Conservation (phyloP, 2,888 invertebrate genomes). For the Drosophila villosipedis region DNA sequence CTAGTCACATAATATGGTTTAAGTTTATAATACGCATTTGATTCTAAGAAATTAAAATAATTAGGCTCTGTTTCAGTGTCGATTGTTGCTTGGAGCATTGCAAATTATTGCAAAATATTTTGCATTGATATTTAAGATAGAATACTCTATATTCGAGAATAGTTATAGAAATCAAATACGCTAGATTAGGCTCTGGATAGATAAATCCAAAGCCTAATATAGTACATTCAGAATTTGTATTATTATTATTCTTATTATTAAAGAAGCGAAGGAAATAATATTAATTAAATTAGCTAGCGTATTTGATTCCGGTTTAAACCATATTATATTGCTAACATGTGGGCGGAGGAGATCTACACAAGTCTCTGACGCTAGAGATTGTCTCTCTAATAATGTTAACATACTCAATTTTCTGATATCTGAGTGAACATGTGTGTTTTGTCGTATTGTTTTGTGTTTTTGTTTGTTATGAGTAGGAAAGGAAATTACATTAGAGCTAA, state of each 20-base stretch:
- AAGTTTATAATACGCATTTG: constrained; percentile 74
- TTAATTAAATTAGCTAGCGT: constrained; percentile 65
- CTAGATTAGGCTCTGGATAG: constrained; percentile 45
- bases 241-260: constrained; percentile 1
- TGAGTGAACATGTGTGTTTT: constrained; percentile 20
- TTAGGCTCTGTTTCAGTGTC: constrained; percentile 44
- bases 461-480: constrained; percentile 36
- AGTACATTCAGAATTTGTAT: constrained; percentile 41
- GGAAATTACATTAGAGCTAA: constrained; percentile 70
- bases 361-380: constrained; percentile 39
- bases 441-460: constrained; percentile 29
- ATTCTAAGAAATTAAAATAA: constrained; percentile 77
- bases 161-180: constrained; percentile 73
- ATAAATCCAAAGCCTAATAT: constrained; percentile 54
- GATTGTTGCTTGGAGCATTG: constrained; percentile 68
- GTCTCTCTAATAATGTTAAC: constrained; percentile 27
- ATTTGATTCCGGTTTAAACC: constrained; percentile 78
- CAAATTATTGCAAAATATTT: constrained; percentile 52
- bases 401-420: constrained; percentile 31
- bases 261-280: constrained; percentile 27
- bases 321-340: constrained; percentile 74
- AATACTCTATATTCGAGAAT: constrained; percentile 68
- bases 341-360: constrained; percentile 77
- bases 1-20: constrained; percentile 81
- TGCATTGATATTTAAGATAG: constrained; percentile 26